Base-by-base conservation (phyloP, 2,888 invertebrate species). In the Palloptera scutellata region DNA sequence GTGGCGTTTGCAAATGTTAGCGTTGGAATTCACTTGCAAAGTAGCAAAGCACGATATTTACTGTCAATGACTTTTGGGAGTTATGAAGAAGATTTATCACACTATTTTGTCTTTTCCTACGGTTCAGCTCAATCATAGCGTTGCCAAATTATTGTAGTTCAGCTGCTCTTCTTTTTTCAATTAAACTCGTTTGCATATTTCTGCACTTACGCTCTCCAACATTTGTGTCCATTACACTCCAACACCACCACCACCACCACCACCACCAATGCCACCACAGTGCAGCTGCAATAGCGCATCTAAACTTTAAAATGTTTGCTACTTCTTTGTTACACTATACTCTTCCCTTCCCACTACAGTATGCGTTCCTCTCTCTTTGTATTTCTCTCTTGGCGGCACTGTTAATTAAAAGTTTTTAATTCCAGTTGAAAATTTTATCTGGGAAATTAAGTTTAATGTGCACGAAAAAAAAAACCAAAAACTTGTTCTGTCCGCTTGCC, bases 371-470 rank as follows among this genome's bases (percentile, higher is more conserved):
- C 15, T 57, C 57, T 6, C 12, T 40, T 5, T 40, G 61, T 19
- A 43, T 43, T 45, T 17, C 61, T 41, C 60, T 48, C 30, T 67
- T 63, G 41, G 41, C 53, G 43, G 57, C 61, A 48, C 59, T 71
- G 69, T 72, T 73, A 72, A 73, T 72, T 73, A 72, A 72, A 72
- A 73, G 67, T 73, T 73, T 70, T 73, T 73, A 73, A 72, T 72
- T 64, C 71, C 69, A 73, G 73, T 73, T 72, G 57, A 69, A 73
- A 72, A 69, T 71, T 72, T 71, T 70, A 73, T 71, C 71, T 67
- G 66, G 45, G 65, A 71, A 71, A 70, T 71, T 72, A 68, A 71
- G 69, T 69, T 68, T 64, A 55, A 42, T 61, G 41, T 51, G 55
- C 59, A 54, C 61, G 61, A 65, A 60, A 53, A 65, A 57, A 9